These are phyloP conservation scores for Anagrus nilaparvatae DNA, from an alignment of 1,140 invertebrate genomes.

Conservation along the genomic window DNA sequence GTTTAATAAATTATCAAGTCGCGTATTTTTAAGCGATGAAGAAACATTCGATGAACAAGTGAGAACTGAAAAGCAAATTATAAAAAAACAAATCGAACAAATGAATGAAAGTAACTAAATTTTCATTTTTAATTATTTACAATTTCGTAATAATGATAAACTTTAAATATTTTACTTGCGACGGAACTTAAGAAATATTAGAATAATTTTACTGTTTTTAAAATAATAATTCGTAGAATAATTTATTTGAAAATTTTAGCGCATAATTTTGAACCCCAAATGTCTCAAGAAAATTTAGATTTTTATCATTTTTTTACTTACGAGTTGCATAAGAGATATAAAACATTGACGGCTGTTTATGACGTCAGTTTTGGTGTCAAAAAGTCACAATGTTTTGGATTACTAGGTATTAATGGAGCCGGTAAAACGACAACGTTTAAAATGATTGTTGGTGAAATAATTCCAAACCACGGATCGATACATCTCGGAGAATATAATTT, in stretches of 20 bases:
- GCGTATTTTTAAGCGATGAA: constrained; percentile 7
- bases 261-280: no score
- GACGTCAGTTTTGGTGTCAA: constrained; percentile 56
- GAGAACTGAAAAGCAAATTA: constrained; percentile 29
- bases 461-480: constrained; percentile 51
- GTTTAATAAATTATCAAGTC: constrained; percentile 14
- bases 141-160: not conserved
- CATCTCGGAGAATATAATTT: constrained; percentile 30
- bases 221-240: not conserved
- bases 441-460: constrained; percentile 79
- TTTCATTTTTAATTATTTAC: not conserved
- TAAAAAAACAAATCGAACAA: constrained; percentile 16
- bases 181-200: not conserved
- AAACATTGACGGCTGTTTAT: constrained; percentile 58
- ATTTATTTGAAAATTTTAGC: no score
- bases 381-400: constrained; percentile 72
- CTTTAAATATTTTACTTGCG: not conserved
- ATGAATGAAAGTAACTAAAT: no score
- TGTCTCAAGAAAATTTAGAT: no score
- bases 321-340: constrained; percentile 58
- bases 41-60: constrained; percentile 33
- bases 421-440: constrained; percentile 80
- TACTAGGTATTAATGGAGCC: constrained; percentile 82
- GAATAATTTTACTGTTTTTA: not conserved
- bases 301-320: constrained; percentile 32